Base-by-base conservation (phyloP, 2,113 vertebrate genomes). In the Entomyzon cyanotis region DNA sequence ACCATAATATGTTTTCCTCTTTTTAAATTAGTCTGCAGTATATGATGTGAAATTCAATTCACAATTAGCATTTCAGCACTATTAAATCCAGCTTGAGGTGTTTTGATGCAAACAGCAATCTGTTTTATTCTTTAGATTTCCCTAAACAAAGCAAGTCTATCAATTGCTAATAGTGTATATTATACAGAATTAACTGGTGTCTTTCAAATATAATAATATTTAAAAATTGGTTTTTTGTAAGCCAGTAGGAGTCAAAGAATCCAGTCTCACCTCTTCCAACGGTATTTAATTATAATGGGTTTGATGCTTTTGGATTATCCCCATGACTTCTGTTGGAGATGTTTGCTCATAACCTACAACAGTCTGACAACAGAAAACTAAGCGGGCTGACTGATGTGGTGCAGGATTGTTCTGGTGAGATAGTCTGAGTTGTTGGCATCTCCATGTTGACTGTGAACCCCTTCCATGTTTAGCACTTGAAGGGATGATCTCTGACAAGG, bases 51-150 rank as follows among this genome's bases (percentile, higher is more conserved):
- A 97, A 71, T 95, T 74, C 83, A 75, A 94, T 96, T 95, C 80
- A 84, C 75, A 93, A 95, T 95, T 96, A 97, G 74, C 80, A 86
- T 96, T 95, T 94, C 94, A 95, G 77, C 83, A 69, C 93, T 89
- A 58, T 94, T 97, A 93, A 95, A 96, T 92, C 60, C 71, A 85
- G 77, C 90, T 86, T 95, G 77, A 95, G 94, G 41, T 89, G 89
- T 96, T 96, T 96, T 96, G 94, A 94, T 94, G 84, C 86, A 96
- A 96, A 95, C 81, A 95, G 42, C 84, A 94, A 91, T 96, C 79
- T 81, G 69, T 64, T 87, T 87, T 76, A 95, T 92, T 96, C 80
- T 92, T 89, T 84, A 39, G 37, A 80, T 90, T 94, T 92, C 71
- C 65, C 84, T 74, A 89, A 93, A 92, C 88, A 96, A 96, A 95